Base-by-base conservation (phyloP, 2,113 vertebrate genomes). In the Lathamus discolor region DNA sequence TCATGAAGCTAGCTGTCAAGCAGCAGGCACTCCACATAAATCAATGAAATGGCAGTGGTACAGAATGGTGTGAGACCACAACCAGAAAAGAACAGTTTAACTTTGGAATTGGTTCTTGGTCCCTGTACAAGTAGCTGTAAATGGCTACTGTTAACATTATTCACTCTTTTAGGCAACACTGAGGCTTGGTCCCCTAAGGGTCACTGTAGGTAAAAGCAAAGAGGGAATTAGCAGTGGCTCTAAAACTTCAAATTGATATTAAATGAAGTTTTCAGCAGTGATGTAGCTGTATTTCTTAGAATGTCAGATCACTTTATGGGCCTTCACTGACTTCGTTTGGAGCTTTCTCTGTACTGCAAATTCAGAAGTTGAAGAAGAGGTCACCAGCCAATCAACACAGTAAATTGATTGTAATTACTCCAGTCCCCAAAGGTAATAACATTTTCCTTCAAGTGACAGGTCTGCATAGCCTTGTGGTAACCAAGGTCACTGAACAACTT, bases 341-440 rank as follows among this genome's bases (percentile, higher is more conserved):
- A 48, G 17, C 39, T 91, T 92, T 86, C 76, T 79, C 25, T 87
- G 31, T 67, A 43, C 43, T 68, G 46, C 6, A 79, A 15, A 90
- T 66, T 54, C 51, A 87, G 33, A 92, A 81, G 57, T 52, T 75
- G 76, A 68, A 85, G 73, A 91, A 54, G 55, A 93, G 41, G 76
- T 93, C 75, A 67, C 46, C 91, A 77, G 55, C 44, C 77, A 89
- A 73, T 89, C 80, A 87, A 68, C 49, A 76, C 46, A 88, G 87
- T 16, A 88, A 95, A 94, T 57, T 51, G 72, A 83, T 81, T 89
- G 33, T 88, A 91, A 95, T 95, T 92, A 84, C 59, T 95, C 7
- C 33, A 59, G 22, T 78, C n/a, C 69, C 28, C 61, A 55, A 87
- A 90, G 79, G 84, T 80, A 96, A 81, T 90, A 91, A 88, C 33